phyloP scores from a whole-genome alignment of 1,140 invertebrate genomes.

The Meloidogyne hapla region DNA sequence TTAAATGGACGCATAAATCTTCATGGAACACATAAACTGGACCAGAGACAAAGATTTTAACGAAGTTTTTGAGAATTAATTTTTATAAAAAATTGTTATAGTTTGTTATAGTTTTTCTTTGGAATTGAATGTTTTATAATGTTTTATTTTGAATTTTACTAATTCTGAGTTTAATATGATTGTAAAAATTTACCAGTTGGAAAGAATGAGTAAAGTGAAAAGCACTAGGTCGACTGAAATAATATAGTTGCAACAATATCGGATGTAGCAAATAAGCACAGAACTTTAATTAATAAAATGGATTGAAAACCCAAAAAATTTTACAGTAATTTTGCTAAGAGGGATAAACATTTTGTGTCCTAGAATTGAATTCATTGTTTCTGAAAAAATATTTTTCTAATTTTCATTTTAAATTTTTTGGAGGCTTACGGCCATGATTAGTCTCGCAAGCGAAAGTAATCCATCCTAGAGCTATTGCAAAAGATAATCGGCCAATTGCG shows the following conservation, averaged over 20 bases:
- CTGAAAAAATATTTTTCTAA: background rate
- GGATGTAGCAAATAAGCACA: conserved; percentile 67
- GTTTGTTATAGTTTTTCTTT: too few relatives aligned
- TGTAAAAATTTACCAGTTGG: conserved; percentile 58
- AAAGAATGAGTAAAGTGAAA: conserved; percentile 63
- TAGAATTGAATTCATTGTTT: conserved; percentile 52
- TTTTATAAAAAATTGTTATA: too few relatives aligned
- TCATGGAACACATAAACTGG: too few relatives aligned
- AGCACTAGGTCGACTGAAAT: conserved; percentile 58
- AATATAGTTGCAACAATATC: conserved; percentile 64
- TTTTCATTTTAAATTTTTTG: background rate
- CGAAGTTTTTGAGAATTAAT: too few relatives aligned
- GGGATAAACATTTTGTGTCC: conserved; percentile 65
- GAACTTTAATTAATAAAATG: conserved; percentile 48
- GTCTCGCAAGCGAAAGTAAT: conserved; percentile 83
- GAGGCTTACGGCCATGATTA: conserved; percentile 75
- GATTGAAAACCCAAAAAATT: background rate
- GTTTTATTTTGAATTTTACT: too few relatives aligned
- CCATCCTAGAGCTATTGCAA: conserved; percentile 80
- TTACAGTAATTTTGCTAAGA: conserved; percentile 64
- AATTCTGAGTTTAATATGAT: too few relatives aligned
- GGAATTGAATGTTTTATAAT: too few relatives aligned
- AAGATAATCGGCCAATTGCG: conserved; percentile 78
- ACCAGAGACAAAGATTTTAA: too few relatives aligned
- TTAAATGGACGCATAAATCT: too few relatives aligned